A percentile compares a stretch with the other conserved stretches of the same genome.
These are phyloP conservation scores for Callocephalon fimbriatum DNA, from an alignment of 2,113 vertebrate genomes.

Conservation along the genomic window DNA sequence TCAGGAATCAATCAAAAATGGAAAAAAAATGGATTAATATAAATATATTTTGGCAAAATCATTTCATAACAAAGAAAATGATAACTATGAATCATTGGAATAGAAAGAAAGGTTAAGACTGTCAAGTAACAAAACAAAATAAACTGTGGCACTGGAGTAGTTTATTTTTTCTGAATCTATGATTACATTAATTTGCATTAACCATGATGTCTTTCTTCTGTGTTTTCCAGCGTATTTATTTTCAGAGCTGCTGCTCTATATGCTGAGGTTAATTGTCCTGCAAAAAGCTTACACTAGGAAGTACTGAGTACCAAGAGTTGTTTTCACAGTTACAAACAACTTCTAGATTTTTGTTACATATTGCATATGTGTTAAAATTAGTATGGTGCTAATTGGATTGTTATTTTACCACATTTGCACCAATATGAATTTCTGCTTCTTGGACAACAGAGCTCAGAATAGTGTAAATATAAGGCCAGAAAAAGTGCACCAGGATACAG, in stretches of 20 bases:
- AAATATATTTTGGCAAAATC: slow-evolving; percentile 65
- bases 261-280: slow-evolving; percentile 76
- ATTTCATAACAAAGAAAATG: slow-evolving; percentile 40
- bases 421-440: slow-evolving; percentile 68
- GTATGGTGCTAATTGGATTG: slow-evolving; percentile 58
- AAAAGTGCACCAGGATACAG: neutral
- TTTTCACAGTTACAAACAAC: slow-evolving; percentile 74
- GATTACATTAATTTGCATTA: slow-evolving; percentile 78
- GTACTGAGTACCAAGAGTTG: slow-evolving; percentile 59
- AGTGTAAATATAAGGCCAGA: no score
- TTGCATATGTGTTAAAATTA: slow-evolving; percentile 73
- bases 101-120: slow-evolving; percentile 66
- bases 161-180: slow-evolving; percentile 69
- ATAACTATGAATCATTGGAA: slow-evolving; percentile 69
- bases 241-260: slow-evolving; percentile 69
- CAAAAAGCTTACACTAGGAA: slow-evolving; percentile 66
- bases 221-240: slow-evolving; percentile 73
- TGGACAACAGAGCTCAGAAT: slow-evolving; percentile 66
- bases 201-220: slow-evolving; percentile 70
- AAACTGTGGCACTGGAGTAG: slow-evolving; percentile 56
- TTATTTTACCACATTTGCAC: slow-evolving; percentile 63
- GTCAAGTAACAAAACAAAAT: slow-evolving; percentile 69
- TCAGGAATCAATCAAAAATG: slow-evolving; percentile 37
- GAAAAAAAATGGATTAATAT: slow-evolving; percentile 47
- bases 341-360: slow-evolving; percentile 74